Evolutionary conservation across 2,113 vertebrate species (phyloP), one percentile per base, ranked within the genome.

Genomic region (Lepus europaeus): DNA sequence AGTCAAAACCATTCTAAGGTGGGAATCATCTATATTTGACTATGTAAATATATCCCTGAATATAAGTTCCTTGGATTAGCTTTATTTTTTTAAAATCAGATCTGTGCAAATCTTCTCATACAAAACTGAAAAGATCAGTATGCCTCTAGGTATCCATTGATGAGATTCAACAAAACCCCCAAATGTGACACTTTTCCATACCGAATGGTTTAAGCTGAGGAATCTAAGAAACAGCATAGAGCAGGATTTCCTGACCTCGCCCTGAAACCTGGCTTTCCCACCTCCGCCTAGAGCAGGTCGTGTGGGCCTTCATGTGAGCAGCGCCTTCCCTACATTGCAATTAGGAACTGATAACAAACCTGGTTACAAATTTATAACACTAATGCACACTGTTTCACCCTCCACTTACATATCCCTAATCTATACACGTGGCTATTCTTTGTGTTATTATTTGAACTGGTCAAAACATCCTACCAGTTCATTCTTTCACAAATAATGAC

Each of bases 301-400:
- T 4, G 12, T 61, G 27, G 27, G 29, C 51, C 13, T 14, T 25
- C 6, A n/a, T 76, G 9, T 68, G 31, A 85, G 10, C 22, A 33
- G 9, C 8, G 17, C 9, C 70, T 12, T 36, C 61, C 19, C 51
- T 33, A 45, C 3, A 74, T 0, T 6, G 9, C 59, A 45, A 39
- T 61, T 70, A 56, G 63, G 53, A 94, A 70, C 16, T 77, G 51
- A 87, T 17, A 73, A 90, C 78, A 92, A 92, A 31, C 4, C 31
- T 73, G 39, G 87, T 90, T 61, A 61, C 68, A 66, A 94, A 85
- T 85, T 70, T 53, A 70, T n/a, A 63, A 91, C 85, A 66, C 22
- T 59, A 69, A 90, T 13, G 23, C 27, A 69, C 69, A 70, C 22
- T 31, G 6, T 12, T 85, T 36, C 69, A 4, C 9, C 31, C 9